Evolutionary conservation across 1,140 invertebrate genomes (phyloP).

Genomic region (Globodera rostochiensis): DNA sequence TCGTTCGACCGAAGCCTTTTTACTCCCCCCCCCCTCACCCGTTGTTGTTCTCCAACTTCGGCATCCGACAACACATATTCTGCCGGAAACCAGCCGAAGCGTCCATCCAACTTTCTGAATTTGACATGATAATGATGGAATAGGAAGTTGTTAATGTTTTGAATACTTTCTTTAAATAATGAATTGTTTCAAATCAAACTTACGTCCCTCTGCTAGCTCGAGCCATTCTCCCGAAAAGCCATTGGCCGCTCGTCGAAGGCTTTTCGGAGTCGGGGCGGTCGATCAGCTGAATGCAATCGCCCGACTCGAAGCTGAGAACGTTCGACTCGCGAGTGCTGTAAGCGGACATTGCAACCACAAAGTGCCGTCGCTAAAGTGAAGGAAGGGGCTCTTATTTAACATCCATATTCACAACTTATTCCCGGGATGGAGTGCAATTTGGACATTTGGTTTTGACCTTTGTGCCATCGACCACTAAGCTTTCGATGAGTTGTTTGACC

Average conservation of each 20-base stretch:
- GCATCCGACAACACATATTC: conserved; percentile 35
- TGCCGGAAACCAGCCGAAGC: conserved; percentile 43
- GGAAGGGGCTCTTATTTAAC: too few relatives aligned
- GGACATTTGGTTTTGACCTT: conserved; percentile 16
- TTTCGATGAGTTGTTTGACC: conserved; percentile 38
- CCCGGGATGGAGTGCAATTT: too few relatives aligned
- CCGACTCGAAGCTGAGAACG: conserved; percentile 40
- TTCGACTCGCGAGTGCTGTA: conserved; percentile 41
- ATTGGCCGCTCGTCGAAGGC: conserved; percentile 34
- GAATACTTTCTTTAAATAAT: too few relatives aligned
- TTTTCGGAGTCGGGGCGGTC: conserved; percentile 29
- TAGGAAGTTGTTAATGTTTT: too few relatives aligned
- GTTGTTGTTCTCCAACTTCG: background rate
- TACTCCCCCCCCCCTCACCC: background rate
- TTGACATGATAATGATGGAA: too few relatives aligned
- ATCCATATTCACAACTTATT: too few relatives aligned
- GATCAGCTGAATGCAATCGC: conserved; percentile 39
- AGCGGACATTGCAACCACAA: conserved; percentile 37
- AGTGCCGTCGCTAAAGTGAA: conserved; percentile 35
- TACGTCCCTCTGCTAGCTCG: too few relatives aligned
- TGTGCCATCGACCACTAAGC: conserved; percentile 28
- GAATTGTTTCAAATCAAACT: too few relatives aligned
- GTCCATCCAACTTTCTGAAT: conserved; percentile 25
- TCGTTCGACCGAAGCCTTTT: background rate
- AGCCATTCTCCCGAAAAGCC: conserved; percentile 39